phyloP scores from a whole-genome alignment of 2,888 invertebrate genomes.

The Stomorhina lunata region DNA sequence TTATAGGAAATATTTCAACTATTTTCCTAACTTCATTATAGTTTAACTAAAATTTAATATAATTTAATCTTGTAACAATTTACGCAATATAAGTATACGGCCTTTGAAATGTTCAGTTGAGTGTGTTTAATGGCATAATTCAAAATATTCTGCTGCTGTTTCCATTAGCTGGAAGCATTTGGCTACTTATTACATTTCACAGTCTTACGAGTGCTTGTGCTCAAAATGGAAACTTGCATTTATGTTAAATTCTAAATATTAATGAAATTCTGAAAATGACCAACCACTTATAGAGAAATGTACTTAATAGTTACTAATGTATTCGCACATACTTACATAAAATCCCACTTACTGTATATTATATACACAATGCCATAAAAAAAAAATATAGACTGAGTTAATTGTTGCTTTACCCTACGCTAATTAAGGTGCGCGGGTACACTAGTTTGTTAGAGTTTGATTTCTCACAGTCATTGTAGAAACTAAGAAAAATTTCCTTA shows the following conservation, averaged over 20 bases:
- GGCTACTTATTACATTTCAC: neutral
- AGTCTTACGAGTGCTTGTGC: neutral
- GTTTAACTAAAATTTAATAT: too few species aligned
- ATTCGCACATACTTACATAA: neutral
- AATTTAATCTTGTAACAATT: too few species aligned
- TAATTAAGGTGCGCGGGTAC: too few species aligned
- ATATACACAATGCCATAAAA: neutral
- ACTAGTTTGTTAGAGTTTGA: too few species aligned
- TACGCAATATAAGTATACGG: too few species aligned
- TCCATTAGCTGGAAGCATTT: neutral
- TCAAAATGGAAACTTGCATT: neutral
- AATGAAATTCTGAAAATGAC: constrained; percentile 37
- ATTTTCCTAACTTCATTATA: too few species aligned
- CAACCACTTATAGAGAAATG: neutral
- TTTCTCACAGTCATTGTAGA: too few species aligned
- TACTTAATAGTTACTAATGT: neutral
- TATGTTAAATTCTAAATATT: constrained; percentile 25
- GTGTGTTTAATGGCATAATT: neutral
- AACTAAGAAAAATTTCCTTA: too few species aligned
- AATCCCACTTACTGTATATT: too few species aligned
- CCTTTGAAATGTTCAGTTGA: neutral
- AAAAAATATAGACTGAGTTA: constrained; percentile 3
- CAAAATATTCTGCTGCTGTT: neutral
- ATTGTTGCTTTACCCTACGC: too few species aligned
- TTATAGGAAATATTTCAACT: too few species aligned